A percentile compares a stretch with the other conserved stretches of the same genome.
Conservation (phyloP, 2,797 vertebrate species). For the Tamandua tetradactyla region DNA sequence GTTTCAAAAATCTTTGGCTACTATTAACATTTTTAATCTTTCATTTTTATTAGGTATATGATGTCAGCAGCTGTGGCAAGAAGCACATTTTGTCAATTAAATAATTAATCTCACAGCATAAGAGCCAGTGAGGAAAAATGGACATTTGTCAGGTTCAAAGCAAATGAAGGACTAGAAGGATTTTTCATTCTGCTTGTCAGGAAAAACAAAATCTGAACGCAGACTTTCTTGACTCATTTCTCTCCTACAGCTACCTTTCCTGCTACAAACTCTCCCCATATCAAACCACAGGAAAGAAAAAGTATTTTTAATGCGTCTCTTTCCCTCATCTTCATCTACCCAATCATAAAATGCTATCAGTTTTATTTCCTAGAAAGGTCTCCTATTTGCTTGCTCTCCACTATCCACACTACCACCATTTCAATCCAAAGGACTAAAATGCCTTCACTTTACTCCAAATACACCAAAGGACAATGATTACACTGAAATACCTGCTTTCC, state of each 20-base stretch:
- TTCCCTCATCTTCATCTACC: too few species aligned
- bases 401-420: background rate
- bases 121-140: slow-evolving; percentile 45
- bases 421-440: background rate
- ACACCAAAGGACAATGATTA: background rate
- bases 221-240: background rate
- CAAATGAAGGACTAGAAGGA: slow-evolving; percentile 52
- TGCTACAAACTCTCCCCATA: rapidly evolving
- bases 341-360: rapidly evolving
- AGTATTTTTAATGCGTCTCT: background rate
- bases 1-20: slow-evolving; percentile 68
- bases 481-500: rapidly evolving
- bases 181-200: background rate
- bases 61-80: slow-evolving; percentile 72
- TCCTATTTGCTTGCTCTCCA: background rate
- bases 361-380: background rate
- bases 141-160: slow-evolving; percentile 72
- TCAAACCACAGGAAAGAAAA: background rate
- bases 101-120: slow-evolving; percentile 74
- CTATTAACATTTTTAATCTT: slow-evolving; percentile 66
- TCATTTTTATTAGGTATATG: slow-evolving; percentile 72
- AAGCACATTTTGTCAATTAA: slow-evolving; percentile 77
- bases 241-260: background rate
- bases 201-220: background rate
- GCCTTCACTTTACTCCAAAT: background rate